phyloP scores from a whole-genome alignment of 1,140 invertebrate genomes.

The Ruditapes philippinarum region DNA sequence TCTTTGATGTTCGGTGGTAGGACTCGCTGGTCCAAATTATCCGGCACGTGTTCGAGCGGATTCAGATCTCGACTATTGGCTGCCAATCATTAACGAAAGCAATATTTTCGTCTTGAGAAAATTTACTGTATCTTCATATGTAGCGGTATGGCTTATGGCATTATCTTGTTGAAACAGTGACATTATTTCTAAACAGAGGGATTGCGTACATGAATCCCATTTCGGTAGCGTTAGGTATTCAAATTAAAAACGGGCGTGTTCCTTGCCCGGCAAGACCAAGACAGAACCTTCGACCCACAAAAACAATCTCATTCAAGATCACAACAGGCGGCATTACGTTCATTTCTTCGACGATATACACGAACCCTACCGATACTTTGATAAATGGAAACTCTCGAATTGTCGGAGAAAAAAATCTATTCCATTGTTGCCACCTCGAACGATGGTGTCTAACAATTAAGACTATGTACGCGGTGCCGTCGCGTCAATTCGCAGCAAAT shows the following conservation, averaged over 20 bases:
- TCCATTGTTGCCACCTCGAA: not conserved
- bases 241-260: not conserved
- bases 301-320: conserved; percentile 5
- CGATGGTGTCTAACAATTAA: not conserved
- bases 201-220: not conserved
- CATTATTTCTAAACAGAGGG: not conserved
- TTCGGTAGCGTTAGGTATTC: not conserved
- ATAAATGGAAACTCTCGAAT: conserved; percentile 21
- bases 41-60: not conserved
- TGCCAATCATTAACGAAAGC: not conserved
- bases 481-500: conserved; percentile 2
- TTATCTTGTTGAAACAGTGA: not conserved
- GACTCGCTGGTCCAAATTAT: not conserved
- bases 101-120: not conserved
- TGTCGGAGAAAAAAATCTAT: conserved; percentile 12
- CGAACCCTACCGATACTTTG: conserved; percentile 1
- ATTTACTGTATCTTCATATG: not conserved
- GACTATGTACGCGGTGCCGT: not conserved
- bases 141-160: conserved; percentile 3
- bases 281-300: not conserved
- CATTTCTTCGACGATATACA: conserved; percentile 22
- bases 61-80: no score
- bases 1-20: not conserved
- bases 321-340: conserved; percentile 3
- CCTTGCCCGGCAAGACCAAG: conserved; percentile 21